A percentile compares a stretch with the other conserved stretches of the same genome.
Conservation (phyloP, 2,113 vertebrate species). For the Speoplatyrhinus poulsoni region DNA sequence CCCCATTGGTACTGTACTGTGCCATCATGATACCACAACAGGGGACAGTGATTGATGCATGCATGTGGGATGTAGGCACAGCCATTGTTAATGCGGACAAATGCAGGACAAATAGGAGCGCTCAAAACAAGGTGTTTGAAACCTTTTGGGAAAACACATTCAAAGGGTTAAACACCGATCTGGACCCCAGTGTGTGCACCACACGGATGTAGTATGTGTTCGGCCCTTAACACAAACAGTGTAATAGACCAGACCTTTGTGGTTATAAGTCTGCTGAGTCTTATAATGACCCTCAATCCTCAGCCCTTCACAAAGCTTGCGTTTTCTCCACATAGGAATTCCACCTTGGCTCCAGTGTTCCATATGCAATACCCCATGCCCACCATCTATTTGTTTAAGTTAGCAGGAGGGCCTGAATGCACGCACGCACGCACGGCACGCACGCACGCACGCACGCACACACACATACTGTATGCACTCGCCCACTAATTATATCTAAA, state of each 20-base stretch:
- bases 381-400: constrained; percentile 62
- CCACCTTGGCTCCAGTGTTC: constrained; percentile 40
- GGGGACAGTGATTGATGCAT: too few species aligned
- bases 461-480: neutral
- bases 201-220: constrained; percentile 40
- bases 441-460: neutral
- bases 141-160: constrained; percentile 36
- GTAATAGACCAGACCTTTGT: constrained; percentile 37
- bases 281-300: constrained; percentile 54
- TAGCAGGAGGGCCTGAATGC: constrained; percentile 34
- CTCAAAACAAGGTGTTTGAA: constrained; percentile 7
- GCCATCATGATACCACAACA: neutral
- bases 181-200: constrained; percentile 22
- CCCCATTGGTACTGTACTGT: neutral
- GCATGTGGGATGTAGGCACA: too few species aligned
- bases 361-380: constrained; percentile 22
- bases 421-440: neutral
- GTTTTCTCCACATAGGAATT: constrained; percentile 41
- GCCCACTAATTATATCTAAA: constrained; percentile 48
- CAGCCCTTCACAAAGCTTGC: constrained; percentile 21
- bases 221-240: constrained; percentile 43
- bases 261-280: constrained; percentile 36
- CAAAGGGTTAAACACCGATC: constrained; percentile 45
- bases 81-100: too few species aligned
- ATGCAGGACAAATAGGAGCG: constrained; percentile 1